Evolutionary conservation across 2,113 vertebrate genomes (phyloP).

Genomic region (Dipodomys stephensi): DNA sequence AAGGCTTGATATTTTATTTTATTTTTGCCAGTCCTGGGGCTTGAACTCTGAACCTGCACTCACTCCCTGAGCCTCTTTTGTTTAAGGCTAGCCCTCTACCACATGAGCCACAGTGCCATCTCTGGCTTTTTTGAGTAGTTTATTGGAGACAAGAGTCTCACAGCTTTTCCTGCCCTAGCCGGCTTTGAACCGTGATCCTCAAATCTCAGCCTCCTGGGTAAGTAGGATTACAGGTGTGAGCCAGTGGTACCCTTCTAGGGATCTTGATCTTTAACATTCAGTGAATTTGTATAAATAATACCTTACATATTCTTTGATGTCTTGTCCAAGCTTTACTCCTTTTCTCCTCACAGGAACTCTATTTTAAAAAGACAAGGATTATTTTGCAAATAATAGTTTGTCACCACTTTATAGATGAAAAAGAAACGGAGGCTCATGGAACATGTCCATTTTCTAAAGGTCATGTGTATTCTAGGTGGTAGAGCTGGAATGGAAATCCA

Average conservation of each 20-base stretch:
- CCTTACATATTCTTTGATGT: not conserved
- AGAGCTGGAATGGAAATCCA: not conserved
- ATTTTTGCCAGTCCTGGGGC: no score
- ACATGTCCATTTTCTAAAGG: not conserved
- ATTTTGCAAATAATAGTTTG: constrained; percentile 38
- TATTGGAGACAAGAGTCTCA: no score
- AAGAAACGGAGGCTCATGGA: not conserved
- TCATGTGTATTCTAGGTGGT: not conserved
- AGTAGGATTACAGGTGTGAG: no score
- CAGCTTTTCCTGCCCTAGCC: no score
- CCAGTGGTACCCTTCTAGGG: no score
- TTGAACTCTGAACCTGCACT: no score
- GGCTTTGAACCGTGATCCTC: no score
- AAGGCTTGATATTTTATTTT: not conserved
- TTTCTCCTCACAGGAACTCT: not conserved
- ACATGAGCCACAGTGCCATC: no score
- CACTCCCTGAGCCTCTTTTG: no score
- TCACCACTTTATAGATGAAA: not conserved
- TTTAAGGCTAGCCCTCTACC: no score
- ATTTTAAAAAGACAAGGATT: not conserved
- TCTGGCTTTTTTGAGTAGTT: no score
- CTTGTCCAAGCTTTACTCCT: not conserved
- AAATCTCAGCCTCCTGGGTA: no score
- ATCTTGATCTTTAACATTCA: not conserved
- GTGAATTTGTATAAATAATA: constrained; percentile 38